Evolutionary conservation across 2,888 invertebrate genomes (phyloP).

Genomic region (Drosophila histrio): DNA sequence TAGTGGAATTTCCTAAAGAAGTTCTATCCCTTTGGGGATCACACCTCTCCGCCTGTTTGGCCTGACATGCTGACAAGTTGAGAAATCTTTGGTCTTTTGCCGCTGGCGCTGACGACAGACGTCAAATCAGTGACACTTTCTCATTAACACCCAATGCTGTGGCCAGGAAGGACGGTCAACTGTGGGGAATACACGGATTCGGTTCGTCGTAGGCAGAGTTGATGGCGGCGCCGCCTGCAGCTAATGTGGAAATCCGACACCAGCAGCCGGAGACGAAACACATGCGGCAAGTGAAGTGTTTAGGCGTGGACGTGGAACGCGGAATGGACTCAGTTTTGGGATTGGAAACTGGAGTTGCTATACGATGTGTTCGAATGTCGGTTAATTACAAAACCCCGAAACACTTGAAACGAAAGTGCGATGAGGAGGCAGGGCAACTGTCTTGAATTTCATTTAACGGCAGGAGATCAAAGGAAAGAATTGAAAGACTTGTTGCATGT

Average conservation of each 20-base stretch:
- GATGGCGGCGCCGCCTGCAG: conserved; percentile 55
- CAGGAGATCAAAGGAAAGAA: conserved; percentile 54
- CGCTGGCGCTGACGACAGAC: conserved; percentile 58
- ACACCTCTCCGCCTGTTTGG: conserved; percentile 20
- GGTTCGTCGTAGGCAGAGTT: background rate
- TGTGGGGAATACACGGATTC: background rate
- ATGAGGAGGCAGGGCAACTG: conserved; percentile 20
- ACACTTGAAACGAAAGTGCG: conserved; percentile 47
- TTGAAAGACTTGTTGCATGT: conserved; percentile 60
- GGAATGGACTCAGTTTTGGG: conserved; percentile 6
- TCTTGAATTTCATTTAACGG: conserved; percentile 60
- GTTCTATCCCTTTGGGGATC: conserved; percentile 11
- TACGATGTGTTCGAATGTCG: conserved; percentile 73
- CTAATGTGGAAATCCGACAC: conserved; percentile 65
- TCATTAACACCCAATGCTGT: conserved; percentile 56
- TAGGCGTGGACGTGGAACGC: conserved; percentile 53
- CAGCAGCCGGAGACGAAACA: conserved; percentile 52
- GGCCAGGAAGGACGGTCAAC: conserved; percentile 33
- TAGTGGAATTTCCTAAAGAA: conserved; percentile 13
- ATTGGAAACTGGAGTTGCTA: background rate
- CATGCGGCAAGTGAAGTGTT: conserved; percentile 64
- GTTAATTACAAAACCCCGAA: conserved; percentile 77
- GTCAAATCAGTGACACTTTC: conserved; percentile 75
- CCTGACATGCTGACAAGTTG: conserved; percentile 61
- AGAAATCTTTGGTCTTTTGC: conserved; percentile 64